Conservation (phyloP, 2,113 vertebrate genomes). For the Anseranas semipalmata region DNA sequence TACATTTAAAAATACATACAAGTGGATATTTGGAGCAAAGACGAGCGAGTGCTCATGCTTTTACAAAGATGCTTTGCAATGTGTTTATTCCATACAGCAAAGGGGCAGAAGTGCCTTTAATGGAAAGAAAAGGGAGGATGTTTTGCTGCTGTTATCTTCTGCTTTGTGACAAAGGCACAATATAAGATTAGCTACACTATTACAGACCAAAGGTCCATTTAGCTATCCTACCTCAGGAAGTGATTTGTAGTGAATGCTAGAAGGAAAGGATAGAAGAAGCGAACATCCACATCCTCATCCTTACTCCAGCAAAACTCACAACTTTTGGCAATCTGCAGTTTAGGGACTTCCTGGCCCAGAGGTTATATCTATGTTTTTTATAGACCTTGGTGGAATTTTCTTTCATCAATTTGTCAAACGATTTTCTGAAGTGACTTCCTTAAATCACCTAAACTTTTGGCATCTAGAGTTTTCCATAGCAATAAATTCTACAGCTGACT, state of each 20-base stretch:
- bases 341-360: neutral
- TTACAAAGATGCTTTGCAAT: neutral
- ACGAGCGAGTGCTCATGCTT: neutral
- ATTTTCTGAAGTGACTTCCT: neutral
- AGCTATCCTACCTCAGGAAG: neutral
- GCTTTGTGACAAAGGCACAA: neutral
- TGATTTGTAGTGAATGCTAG: neutral
- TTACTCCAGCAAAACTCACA: neutral
- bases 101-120: neutral
- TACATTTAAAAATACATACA: neutral
- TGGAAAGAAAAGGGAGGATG: neutral
- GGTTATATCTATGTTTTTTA: neutral
- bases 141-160: neutral
- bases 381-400: neutral
- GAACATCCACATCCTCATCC: neutral
- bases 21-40: neutral
- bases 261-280: neutral
- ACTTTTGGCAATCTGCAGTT: neutral
- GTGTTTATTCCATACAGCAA: neutral
- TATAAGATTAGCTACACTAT: neutral
- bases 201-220: neutral
- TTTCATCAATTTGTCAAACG: neutral
- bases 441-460: neutral
- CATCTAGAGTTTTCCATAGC: neutral
- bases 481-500: neutral